Conservation (phyloP, 2,797 vertebrate species). For the Megaceryle alcyon region DNA sequence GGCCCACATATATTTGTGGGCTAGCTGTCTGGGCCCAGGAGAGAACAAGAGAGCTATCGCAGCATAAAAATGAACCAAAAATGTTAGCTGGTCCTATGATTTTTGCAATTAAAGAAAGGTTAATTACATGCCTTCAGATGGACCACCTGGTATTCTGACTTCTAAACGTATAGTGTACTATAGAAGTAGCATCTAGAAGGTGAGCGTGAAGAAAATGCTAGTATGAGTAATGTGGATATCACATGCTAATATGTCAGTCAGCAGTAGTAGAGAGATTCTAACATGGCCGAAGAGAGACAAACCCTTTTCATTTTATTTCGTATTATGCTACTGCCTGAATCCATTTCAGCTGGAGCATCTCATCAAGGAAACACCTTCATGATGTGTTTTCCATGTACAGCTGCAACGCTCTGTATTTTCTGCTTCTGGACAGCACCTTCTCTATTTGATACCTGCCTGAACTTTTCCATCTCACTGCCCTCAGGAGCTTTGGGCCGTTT, state of each 20-base stretch:
- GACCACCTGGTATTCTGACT: not conserved
- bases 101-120: not conserved
- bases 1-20: not conserved
- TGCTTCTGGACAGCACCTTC: not conserved
- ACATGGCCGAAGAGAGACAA: not conserved
- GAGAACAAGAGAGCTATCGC: not conserved
- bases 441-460: not conserved
- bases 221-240: not conserved
- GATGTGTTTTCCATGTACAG: not conserved
- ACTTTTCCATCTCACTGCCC: not conserved
- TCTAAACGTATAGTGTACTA: not conserved
- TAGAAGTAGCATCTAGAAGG: not conserved
- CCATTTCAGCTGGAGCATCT: not conserved
- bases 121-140: not conserved
- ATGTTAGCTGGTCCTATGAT: not conserved
- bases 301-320: not conserved
- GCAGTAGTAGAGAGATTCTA: not conserved
- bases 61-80: not conserved
- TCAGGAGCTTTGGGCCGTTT: not conserved
- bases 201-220: not conserved
- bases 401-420: not conserved
- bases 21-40: not conserved
- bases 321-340: not conserved
- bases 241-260: not conserved
- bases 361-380: not conserved